Conservation (phyloP, 2,888 invertebrate genomes). For the Cheilosia urbana region DNA sequence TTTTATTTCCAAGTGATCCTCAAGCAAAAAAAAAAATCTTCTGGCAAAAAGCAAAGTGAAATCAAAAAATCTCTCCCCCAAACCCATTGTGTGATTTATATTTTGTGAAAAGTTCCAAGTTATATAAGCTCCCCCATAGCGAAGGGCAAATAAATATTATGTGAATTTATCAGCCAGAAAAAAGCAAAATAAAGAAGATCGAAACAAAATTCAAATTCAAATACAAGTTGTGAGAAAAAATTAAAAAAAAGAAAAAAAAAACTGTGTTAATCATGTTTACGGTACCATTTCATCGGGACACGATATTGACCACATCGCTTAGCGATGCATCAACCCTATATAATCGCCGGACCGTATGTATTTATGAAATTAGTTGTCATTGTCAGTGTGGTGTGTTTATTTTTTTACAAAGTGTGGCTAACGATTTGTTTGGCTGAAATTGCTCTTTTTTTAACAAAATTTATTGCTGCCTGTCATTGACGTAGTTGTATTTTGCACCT, state of each 20-base stretch:
- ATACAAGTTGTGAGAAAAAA: slow-evolving; percentile 3
- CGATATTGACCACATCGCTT: slow-evolving; percentile 85
- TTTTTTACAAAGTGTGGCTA: background rate
- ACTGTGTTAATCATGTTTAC: slow-evolving; percentile 81
- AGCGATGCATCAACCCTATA: slow-evolving; percentile 88
- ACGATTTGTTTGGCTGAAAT: background rate
- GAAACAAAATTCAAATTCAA: background rate
- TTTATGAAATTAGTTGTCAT: background rate
- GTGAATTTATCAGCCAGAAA: slow-evolving; percentile 31
- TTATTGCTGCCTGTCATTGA: background rate
- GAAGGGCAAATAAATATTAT: slow-evolving; percentile 46
- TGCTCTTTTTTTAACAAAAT: background rate
- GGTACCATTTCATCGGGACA: slow-evolving; percentile 83
- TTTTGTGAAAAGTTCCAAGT: slow-evolving; percentile 34
- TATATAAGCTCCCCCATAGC: slow-evolving; percentile 38
- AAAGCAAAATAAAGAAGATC: background rate
- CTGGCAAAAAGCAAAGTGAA: slow-evolving; percentile 4
- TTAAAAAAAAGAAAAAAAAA: slow-evolving; percentile 9
- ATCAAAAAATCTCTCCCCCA: background rate
- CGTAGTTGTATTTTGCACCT: background rate
- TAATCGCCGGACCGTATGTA: slow-evolving; percentile 85
- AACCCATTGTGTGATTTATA: background rate
- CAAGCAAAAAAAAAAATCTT: background rate
- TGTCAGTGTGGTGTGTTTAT: slow-evolving; percentile 1
- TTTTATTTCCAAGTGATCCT: slow-evolving; percentile 20